These are phyloP conservation scores for Germaria angustata DNA, from an alignment of 2,888 invertebrate genomes.

Conservation along the genomic window DNA sequence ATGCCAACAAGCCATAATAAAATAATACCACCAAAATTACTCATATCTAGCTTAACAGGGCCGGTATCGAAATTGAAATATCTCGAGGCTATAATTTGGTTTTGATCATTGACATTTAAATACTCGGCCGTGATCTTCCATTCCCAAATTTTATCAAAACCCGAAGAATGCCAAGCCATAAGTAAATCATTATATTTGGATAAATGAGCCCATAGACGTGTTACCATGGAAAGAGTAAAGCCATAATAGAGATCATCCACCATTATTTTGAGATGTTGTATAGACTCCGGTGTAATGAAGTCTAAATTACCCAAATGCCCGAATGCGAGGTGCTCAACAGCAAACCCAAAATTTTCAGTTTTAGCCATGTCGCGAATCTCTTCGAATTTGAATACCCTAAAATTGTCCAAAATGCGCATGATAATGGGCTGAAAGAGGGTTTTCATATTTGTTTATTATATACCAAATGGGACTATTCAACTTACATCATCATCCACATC, in stretches of 20 bases:
- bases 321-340: slow-evolving; percentile 84
- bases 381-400: slow-evolving; percentile 66
- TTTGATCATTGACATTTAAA: slow-evolving; percentile 72
- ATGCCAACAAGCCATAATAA: slow-evolving; percentile 74
- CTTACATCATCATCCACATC: slow-evolving; percentile 80
- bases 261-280: slow-evolving; percentile 83
- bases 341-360: slow-evolving; percentile 82
- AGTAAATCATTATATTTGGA: slow-evolving; percentile 82
- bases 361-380: slow-evolving; percentile 77
- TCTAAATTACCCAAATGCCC: slow-evolving; percentile 85
- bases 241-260: slow-evolving; percentile 85
- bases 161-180: slow-evolving; percentile 83
- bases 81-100: slow-evolving; percentile 71
- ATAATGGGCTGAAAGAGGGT: slow-evolving; percentile 68
- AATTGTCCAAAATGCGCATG: slow-evolving; percentile 68
- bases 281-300: slow-evolving; percentile 83
- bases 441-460: neutral
- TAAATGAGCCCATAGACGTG: slow-evolving; percentile 83
- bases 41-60: slow-evolving; percentile 71
- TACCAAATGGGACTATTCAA: no score
- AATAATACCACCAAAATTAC: slow-evolving; percentile 74
- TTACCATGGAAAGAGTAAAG: slow-evolving; percentile 83
- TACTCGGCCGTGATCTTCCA: slow-evolving; percentile 76
- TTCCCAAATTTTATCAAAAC: slow-evolving; percentile 84
- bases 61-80: slow-evolving; percentile 70